Conservation (phyloP, 2,113 vertebrate species). For the Bettongia penicillata region DNA sequence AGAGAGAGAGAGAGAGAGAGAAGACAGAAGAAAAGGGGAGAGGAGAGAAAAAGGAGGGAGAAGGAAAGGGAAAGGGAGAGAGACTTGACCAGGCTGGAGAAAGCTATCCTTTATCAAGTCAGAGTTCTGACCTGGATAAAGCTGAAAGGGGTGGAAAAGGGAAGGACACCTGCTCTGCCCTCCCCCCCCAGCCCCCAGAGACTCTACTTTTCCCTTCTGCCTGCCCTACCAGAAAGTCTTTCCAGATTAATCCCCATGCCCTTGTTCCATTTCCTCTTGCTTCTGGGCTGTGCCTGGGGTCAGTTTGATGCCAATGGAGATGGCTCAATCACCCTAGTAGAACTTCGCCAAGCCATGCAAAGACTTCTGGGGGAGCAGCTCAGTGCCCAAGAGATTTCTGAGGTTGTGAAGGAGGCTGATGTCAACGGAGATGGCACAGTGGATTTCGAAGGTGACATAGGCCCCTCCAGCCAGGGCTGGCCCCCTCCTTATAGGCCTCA, state of each 20-base stretch:
- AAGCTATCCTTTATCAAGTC: not conserved
- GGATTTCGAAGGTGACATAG: constrained; percentile 89
- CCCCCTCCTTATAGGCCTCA: not conserved
- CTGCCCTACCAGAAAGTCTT: not conserved
- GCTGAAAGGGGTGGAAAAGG: not conserved
- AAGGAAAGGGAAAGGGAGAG: not conserved
- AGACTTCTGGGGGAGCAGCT: constrained; percentile 90
- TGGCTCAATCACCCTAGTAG: constrained; percentile 88
- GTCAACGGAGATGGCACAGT: constrained; percentile 91
- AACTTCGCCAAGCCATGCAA: constrained; percentile 87
- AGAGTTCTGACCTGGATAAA: not conserved
- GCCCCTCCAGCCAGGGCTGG: not conserved
- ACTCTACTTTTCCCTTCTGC: not conserved
- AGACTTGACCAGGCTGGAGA: not conserved
- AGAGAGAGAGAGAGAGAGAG: not conserved
- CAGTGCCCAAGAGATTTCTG: constrained; percentile 84
- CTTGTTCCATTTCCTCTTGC: not conserved
- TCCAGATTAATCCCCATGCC: not conserved
- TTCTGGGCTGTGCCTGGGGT: not conserved
- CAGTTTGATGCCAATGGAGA: constrained; percentile 92
- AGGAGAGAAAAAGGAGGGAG: not conserved
- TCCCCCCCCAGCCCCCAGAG: not conserved
- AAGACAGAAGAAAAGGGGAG: not conserved
- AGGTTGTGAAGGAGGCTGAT: constrained; percentile 89
- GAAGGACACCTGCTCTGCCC: too few species aligned